Conservation (phyloP, 2,888 invertebrate species). For the Pseudoips prasinana region DNA sequence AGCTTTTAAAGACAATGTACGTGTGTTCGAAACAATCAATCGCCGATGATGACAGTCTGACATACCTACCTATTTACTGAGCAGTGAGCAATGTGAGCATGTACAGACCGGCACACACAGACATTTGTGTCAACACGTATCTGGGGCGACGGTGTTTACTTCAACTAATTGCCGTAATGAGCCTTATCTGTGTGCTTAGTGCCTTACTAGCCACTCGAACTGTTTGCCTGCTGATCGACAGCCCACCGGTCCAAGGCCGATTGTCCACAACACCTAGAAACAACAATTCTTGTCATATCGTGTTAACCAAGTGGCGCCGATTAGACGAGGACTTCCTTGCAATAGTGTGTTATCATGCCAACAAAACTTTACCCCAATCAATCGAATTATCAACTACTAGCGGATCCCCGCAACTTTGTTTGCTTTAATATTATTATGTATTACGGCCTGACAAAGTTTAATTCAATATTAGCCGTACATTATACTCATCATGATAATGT, state of each 20-base stretch:
- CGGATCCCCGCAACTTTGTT: no score
- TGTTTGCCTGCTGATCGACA: slow-evolving; percentile 62
- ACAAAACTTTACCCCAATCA: slow-evolving; percentile 10
- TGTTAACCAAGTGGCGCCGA: slow-evolving; percentile 32
- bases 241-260: slow-evolving; percentile 50
- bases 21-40: slow-evolving; percentile 22
- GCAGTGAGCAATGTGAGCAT: no score
- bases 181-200: slow-evolving; percentile 64
- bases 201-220: slow-evolving; percentile 47
- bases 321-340: slow-evolving; percentile 17
- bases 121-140: slow-evolving; percentile 49
- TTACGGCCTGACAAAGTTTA: no score
- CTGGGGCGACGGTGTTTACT: slow-evolving; percentile 68
- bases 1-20: no score
- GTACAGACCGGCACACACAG: slow-evolving; percentile 20
- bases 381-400: slow-evolving; percentile 12
- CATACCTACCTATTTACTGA: slow-evolving; percentile 17
- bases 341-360: slow-evolving; percentile 5
- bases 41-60: slow-evolving; percentile 20
- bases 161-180: slow-evolving; percentile 74
- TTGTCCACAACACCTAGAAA: slow-evolving; percentile 32
- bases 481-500: no score
- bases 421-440: no score
- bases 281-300: slow-evolving; percentile 19
- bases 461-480: no score